phyloP scores from a whole-genome alignment of 2,113 vertebrate genomes.

The Emydocephalus ijimae region DNA sequence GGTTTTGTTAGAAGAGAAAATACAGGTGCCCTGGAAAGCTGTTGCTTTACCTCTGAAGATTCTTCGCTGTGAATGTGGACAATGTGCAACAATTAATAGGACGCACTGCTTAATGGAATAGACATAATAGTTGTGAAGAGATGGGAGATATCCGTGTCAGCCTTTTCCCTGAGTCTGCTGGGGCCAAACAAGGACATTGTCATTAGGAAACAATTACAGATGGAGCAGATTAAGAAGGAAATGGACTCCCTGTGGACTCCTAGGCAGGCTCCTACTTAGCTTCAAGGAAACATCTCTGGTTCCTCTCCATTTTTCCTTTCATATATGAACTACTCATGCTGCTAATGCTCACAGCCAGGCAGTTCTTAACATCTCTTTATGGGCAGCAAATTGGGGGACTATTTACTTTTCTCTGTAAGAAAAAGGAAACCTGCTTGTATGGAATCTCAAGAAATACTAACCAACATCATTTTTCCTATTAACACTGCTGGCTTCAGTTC shows the following conservation, averaged over 20 bases:
- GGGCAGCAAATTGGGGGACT: conserved; percentile 15
- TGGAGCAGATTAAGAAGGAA: conserved; percentile 53
- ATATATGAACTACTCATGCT: conserved; percentile 24
- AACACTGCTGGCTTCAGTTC: conserved; percentile 50
- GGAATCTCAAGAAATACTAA: conserved; percentile 34
- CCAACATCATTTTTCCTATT: conserved; percentile 48
- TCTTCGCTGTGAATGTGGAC: background rate
- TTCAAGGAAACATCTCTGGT: conserved; percentile 45
- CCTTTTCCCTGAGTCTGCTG: conserved; percentile 21
- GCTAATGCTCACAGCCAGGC: conserved; percentile 36
- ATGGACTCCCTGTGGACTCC: conserved; percentile 33
- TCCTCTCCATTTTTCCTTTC: conserved; percentile 37
- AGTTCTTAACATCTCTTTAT: conserved; percentile 40
- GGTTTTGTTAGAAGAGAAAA: background rate
- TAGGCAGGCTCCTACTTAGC: conserved; percentile 45
- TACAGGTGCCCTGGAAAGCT: background rate
- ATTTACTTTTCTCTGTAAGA: conserved; percentile 11
- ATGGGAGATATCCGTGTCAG: conserved; percentile 20
- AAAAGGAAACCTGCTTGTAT: conserved; percentile 30
- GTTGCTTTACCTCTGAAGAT: background rate
- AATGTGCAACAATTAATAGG: background rate
- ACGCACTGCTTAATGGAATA: background rate
- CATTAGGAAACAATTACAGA: conserved; percentile 55
- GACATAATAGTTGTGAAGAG: conserved; percentile 3
- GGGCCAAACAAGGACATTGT: conserved; percentile 35